phyloP scores from a whole-genome alignment of 2,113 vertebrate genomes.

The Pao palembangensis region DNA sequence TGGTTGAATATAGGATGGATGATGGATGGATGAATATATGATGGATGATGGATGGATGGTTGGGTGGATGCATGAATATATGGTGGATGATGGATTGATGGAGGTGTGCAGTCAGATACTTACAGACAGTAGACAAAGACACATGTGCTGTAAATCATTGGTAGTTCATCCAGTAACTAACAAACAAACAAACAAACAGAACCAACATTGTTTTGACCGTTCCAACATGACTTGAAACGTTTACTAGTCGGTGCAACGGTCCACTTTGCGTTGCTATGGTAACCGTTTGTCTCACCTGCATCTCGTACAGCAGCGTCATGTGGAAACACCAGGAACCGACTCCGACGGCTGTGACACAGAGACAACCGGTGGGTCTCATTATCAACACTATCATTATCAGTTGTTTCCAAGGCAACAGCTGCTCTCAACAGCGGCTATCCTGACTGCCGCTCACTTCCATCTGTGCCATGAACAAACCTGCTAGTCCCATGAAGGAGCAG shows the following conservation, averaged over 20 bases:
- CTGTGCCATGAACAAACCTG: slow-evolving; percentile 76
- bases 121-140: slow-evolving; percentile 98
- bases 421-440: too few species aligned
- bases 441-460: too few species aligned
- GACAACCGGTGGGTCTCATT: not conserved
- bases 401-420: too few species aligned
- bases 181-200: slow-evolving; percentile 46
- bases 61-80: too few species aligned
- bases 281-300: slow-evolving; percentile 84
- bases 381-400: not conserved
- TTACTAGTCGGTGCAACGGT: too few species aligned
- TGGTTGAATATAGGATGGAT: too few species aligned
- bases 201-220: not conserved
- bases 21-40: too few species aligned
- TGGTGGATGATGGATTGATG: too few species aligned
- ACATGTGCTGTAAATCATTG: slow-evolving; percentile 98
- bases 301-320: slow-evolving; percentile 98
- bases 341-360: slow-evolving; percentile 86
- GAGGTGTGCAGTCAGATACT: slow-evolving; percentile 72
- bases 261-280: not conserved
- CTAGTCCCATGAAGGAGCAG: slow-evolving; percentile 89
- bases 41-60: too few species aligned
- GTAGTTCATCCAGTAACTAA: slow-evolving; percentile 94
- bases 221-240: not conserved
- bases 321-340: slow-evolving; percentile 99